Conservation (phyloP, 2,888 invertebrate species). For the Latrodectus hesperus region DNA sequence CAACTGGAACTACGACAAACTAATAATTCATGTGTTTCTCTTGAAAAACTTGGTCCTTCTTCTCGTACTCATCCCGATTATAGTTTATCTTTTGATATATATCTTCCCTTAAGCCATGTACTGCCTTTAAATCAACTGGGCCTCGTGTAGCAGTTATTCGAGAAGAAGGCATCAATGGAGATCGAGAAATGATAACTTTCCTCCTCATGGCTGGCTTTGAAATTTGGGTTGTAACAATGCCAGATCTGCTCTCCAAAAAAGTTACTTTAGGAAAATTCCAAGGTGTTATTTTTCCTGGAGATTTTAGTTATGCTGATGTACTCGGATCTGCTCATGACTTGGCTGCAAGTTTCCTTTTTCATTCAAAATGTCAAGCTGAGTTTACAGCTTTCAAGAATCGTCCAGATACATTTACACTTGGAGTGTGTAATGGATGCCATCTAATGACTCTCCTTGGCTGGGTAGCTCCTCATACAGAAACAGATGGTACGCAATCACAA, state of each 20-base stretch:
- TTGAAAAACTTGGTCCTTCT: constrained; percentile 84
- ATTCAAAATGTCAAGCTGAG: constrained; percentile 83
- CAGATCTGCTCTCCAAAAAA: no score
- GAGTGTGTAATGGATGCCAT: constrained; percentile 99
- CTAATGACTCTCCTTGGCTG: constrained; percentile 92
- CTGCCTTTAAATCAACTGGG: constrained; percentile 31
- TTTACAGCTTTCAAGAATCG: no score
- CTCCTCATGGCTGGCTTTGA: constrained; percentile 88
- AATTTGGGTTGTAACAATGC: constrained; percentile 96
- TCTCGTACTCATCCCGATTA: no score
- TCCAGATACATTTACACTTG: constrained; percentile 96
- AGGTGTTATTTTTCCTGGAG: constrained; percentile 95
- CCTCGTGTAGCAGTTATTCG: no score
- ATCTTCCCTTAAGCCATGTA: neutral
- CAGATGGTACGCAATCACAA: no score
- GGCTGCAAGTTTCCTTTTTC: constrained; percentile 91
- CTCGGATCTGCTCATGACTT: constrained; percentile 97
- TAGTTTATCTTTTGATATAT: constrained; percentile 81
- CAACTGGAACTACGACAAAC: constrained; percentile 90
- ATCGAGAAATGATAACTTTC: no score
- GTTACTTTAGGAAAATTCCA: no score
- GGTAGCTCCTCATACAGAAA: no score
- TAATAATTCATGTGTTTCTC: constrained; percentile 84
- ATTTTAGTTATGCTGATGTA: constrained; percentile 99
- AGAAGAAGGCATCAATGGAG: no score